Evolutionary conservation across 2,113 vertebrate species (phyloP).

Genomic region (Dryoscopus gambensis): DNA sequence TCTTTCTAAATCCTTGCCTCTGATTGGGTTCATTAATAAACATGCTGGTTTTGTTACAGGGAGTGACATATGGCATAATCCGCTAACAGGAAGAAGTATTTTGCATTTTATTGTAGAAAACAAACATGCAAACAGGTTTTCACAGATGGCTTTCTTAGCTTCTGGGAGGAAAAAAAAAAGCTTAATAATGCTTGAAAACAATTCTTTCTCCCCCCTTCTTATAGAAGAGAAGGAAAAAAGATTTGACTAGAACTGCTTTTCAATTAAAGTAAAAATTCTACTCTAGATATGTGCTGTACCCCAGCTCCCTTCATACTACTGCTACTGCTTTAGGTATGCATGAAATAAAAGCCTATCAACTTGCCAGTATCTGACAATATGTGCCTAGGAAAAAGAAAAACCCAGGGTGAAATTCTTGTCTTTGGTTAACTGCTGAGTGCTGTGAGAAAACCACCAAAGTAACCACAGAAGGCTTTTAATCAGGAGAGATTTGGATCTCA

Average conservation of each 20-base stretch:
- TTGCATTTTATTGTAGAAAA: slow-evolving; percentile 99
- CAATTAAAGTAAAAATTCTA: slow-evolving; percentile 68
- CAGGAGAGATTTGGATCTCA: background rate
- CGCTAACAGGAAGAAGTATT: slow-evolving; percentile 94
- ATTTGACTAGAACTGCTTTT: slow-evolving; percentile 39
- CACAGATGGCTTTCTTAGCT: slow-evolving; percentile 93
- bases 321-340: background rate
- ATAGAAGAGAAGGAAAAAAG: slow-evolving; percentile 10
- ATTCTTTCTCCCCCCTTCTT: background rate
- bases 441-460: background rate
- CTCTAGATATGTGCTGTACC: slow-evolving; percentile 12
- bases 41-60: slow-evolving; percentile 90
- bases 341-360: slow-evolving; percentile 27
- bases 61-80: slow-evolving; percentile 96
- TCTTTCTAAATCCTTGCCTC: slow-evolving; percentile 81
- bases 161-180: slow-evolving; percentile 76
- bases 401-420: background rate
- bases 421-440: background rate
- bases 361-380: background rate
- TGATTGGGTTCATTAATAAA: slow-evolving; percentile 98
- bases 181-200: slow-evolving; percentile 79
- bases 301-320: background rate
- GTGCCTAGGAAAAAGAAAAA: background rate
- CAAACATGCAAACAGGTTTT: slow-evolving; percentile 98
- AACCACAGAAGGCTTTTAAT: background rate